These are phyloP conservation scores for Philopotamus ludificatus DNA, from an alignment of 1,140 invertebrate species.

Conservation along the genomic window DNA sequence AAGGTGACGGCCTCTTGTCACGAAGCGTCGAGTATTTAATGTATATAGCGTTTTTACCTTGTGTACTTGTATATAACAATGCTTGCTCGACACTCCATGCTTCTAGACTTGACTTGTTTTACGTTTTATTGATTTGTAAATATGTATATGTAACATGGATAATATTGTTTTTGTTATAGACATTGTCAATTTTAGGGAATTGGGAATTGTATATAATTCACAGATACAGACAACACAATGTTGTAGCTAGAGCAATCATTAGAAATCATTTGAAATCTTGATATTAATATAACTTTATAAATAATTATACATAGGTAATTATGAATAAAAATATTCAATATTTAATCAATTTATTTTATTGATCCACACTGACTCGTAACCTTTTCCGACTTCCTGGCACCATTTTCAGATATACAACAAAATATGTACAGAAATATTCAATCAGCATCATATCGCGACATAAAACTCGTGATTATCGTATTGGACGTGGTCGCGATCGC, in stretches of 20 bases:
- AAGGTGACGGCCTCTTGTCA: constrained; percentile 11
- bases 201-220: constrained; percentile 51
- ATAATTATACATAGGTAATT: constrained; percentile 60
- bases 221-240: constrained; percentile 56
- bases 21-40: constrained; percentile 10
- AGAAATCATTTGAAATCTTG: constrained; percentile 56
- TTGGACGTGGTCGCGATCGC: too few relatives aligned
- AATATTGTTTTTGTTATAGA: constrained; percentile 42
- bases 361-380: too few relatives aligned
- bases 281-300: constrained; percentile 62
- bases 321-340: constrained; percentile 60
- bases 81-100: constrained; percentile 17
- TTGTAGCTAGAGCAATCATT: constrained; percentile 59
- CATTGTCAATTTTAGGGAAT: constrained; percentile 60
- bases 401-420: too few relatives aligned
- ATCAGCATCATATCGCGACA: too few relatives aligned
- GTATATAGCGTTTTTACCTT: constrained; percentile 4
- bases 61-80: constrained; percentile 11
- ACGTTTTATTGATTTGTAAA: constrained; percentile 23
- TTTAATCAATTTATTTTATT: constrained; percentile 47
- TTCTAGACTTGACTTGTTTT: constrained; percentile 21
- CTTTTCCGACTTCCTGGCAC: too few relatives aligned
- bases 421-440: too few relatives aligned
- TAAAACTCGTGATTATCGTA: too few relatives aligned
- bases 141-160: constrained; percentile 23